phyloP scores from a whole-genome alignment of 2,888 invertebrate species.

The Yponomeuta plumbellus region DNA sequence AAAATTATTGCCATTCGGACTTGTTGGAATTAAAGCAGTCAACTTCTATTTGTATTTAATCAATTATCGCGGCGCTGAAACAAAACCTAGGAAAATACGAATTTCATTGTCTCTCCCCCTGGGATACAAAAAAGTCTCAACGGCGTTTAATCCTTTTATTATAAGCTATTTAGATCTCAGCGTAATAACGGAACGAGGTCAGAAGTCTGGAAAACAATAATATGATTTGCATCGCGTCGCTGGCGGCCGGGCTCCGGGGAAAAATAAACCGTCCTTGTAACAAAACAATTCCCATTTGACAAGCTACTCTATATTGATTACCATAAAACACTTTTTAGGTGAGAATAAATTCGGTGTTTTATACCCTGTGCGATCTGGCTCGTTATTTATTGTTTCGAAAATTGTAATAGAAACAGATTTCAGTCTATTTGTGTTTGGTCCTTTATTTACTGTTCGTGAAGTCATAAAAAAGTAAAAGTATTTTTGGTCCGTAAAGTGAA shows the following conservation, averaged over 20 bases:
- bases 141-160: constrained; percentile 33
- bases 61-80: too few species aligned
- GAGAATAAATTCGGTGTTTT: constrained; percentile 19
- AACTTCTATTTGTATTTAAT: too few species aligned
- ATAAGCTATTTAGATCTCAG: constrained; percentile 27
- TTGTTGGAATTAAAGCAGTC: too few species aligned
- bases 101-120: background rate
- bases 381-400: background rate
- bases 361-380: background rate
- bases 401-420: background rate
- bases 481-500: too few species aligned
- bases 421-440: too few species aligned
- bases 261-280: constrained; percentile 36
- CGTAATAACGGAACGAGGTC: constrained; percentile 29
- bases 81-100: background rate
- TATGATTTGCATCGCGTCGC: constrained; percentile 38
- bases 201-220: constrained; percentile 47
- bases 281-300: constrained; percentile 34
- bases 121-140: background rate
- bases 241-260: constrained; percentile 31
- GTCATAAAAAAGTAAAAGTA: too few species aligned
- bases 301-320: constrained; percentile 38
- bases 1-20: too few species aligned
- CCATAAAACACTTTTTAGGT: constrained; percentile 26
- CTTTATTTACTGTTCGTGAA: too few species aligned